These are phyloP conservation scores for Salmo trutta DNA, from an alignment of 2,797 vertebrate genomes.

Conservation along the genomic window DNA sequence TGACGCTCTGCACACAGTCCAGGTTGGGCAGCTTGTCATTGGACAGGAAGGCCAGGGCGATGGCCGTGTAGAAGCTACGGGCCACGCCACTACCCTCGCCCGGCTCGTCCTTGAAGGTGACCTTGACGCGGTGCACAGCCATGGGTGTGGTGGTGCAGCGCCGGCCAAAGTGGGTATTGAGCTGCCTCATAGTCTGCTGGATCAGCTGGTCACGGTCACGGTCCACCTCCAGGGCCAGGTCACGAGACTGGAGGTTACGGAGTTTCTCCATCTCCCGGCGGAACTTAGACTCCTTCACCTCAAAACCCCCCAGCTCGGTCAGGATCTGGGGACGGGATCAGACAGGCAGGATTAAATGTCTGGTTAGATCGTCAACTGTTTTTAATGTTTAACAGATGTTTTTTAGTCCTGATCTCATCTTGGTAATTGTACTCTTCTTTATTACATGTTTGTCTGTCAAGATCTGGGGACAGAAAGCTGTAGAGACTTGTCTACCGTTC, in stretches of 20 bases:
- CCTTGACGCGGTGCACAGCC: constrained; percentile 98
- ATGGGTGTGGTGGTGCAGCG: constrained; percentile 97
- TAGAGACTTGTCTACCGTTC: no score
- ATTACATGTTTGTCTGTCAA: not conserved
- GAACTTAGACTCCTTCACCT: constrained; percentile 99
- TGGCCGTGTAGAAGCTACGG: constrained; percentile 97
- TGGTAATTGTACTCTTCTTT: not conserved
- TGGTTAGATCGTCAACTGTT: not conserved
- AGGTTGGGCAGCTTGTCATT: constrained; percentile 98
- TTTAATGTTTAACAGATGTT: not conserved
- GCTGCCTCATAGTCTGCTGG: constrained; percentile 98
- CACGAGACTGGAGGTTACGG: constrained; percentile 97
- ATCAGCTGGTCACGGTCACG: constrained; percentile 96
- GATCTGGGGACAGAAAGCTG: not conserved
- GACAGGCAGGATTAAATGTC: not conserved
- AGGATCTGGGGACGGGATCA: constrained; percentile 80
- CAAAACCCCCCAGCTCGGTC: constrained; percentile 96
- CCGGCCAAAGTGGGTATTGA: constrained; percentile 96
- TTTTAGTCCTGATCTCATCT: not conserved
- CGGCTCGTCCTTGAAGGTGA: constrained; percentile 98
- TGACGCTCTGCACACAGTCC: constrained; percentile 98
- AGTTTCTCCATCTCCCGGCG: constrained; percentile 99
- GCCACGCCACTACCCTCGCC: constrained; percentile 98
- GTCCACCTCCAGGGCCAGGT: constrained; percentile 97
- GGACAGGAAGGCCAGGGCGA: constrained; percentile 96